Evolutionary conservation across 2,888 invertebrate species (phyloP), one percentile per base, ranked within the genome.

Genomic region (Ophioninae sp.): DNA sequence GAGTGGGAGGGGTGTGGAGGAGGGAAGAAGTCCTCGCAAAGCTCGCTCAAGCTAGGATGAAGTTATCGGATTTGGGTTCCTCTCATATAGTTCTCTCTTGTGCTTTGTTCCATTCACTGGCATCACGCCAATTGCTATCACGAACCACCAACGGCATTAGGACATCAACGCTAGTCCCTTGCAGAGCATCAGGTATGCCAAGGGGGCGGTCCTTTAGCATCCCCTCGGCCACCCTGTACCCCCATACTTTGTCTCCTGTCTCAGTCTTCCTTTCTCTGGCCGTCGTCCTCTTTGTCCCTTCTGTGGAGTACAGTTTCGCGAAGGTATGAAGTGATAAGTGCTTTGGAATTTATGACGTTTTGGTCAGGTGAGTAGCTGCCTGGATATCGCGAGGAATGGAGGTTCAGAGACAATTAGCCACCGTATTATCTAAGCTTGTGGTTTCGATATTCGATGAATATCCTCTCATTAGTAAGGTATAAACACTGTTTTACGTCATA

Each of bases 51-150:
- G 82, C 83, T 65, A 77, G 79, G 85, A 85, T 84, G 75, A 83
- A 86, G 86, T 87, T 86, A 87, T 83, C 86, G 83, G 80, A 80
- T 57, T 62, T 68, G 68, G 68, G 82, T 81, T 85, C 84, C 83
- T 64, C 84, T 65, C 39, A 39, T 37, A 61, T 69, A 69, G 17
- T 20, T 62, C 44, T 30, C 64, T 72, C 79, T 89, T 86, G 83
- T 86, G 89, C 89, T 91, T 91, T 91, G 90, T 91, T 91, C 90
- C 89, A 85, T 86, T 86, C 85, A 86, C 86, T 91, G 91, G 91
- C 91, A 82, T 83, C 74, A 85, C 75, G 89, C 91, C 91, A 89
- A 88, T 88, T 86, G 83, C 85, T 76, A 79, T 82, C 86, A 81
- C 83, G 83, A 69, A 82, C 79, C 73, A 65, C 77, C 79, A 79